phyloP scores from a whole-genome alignment of 1,140 invertebrate species.

The Heliconius eleuchia region DNA sequence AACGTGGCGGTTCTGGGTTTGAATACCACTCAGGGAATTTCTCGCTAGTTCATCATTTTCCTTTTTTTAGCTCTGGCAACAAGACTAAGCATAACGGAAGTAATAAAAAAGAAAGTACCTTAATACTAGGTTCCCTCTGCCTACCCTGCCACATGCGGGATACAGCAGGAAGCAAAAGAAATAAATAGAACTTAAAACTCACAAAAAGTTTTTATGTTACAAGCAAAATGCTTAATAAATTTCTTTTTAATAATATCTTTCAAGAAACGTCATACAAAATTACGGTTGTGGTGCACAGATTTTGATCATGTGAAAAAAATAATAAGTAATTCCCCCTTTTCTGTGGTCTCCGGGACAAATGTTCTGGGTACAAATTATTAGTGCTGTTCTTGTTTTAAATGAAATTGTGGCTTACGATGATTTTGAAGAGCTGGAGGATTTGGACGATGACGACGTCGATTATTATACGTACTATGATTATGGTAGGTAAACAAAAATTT shows the following conservation, averaged over 20 bases:
- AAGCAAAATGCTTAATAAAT: neutral
- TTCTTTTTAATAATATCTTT: neutral
- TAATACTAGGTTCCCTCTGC: too few relatives aligned
- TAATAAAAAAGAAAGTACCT: too few relatives aligned
- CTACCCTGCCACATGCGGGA: too few relatives aligned
- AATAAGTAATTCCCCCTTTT: neutral
- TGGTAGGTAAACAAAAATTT: neutral
- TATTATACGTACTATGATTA: conserved; percentile 9
- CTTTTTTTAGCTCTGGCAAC: too few relatives aligned
- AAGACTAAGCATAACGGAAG: too few relatives aligned
- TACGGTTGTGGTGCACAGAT: neutral
- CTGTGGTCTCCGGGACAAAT: conserved; percentile 5
- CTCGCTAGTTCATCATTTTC: too few relatives aligned
- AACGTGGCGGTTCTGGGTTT: too few relatives aligned
- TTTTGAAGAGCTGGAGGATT: conserved; percentile 6
- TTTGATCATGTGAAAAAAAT: neutral
- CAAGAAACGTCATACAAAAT: neutral
- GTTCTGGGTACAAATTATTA: neutral
- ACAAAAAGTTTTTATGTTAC: neutral
- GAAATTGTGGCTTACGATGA: neutral
- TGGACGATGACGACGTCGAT: conserved; percentile 3
- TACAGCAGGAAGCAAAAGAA: too few relatives aligned
- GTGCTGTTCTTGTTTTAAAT: neutral
- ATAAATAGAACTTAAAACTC: too few relatives aligned
- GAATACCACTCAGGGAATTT: too few relatives aligned